phyloP scores from a whole-genome alignment of 2,113 vertebrate genomes.

The Heloderma charlesbogerti region DNA sequence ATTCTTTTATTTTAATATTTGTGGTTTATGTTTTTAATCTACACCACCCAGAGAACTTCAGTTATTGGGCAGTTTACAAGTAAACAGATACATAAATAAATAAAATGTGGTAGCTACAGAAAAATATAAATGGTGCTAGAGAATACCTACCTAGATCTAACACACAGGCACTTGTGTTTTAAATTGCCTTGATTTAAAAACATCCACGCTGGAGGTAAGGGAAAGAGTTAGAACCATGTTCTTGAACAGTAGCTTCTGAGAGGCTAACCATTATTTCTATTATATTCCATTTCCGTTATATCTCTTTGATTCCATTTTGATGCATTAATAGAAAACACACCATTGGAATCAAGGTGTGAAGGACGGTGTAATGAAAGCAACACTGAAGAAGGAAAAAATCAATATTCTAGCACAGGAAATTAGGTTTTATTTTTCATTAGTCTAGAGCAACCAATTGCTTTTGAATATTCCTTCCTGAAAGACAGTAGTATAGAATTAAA shows the following conservation, averaged over 20 bases:
- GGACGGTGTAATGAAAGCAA: conserved; percentile 19
- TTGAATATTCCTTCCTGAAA: conserved; percentile 5
- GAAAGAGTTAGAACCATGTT: background rate
- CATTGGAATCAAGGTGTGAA: background rate
- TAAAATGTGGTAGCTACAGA: background rate
- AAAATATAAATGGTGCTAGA: background rate
- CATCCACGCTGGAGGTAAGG: background rate
- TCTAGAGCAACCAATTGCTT: background rate
- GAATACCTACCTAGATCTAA: background rate
- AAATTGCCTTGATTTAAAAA: background rate
- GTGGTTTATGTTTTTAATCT: too few relatives aligned
- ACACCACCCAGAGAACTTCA: too few relatives aligned
- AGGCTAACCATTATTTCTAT: background rate
- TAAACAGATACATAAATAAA: too few relatives aligned
- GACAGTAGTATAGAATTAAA: conserved; percentile 25
- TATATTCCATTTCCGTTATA: background rate
- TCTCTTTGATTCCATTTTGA: background rate
- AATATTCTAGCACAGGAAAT: background rate
- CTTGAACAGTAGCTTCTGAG: background rate
- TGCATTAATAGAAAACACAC: conserved; percentile 4
- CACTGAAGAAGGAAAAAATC: conserved; percentile 8
- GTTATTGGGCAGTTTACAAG: too few relatives aligned
- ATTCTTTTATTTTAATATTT: too few relatives aligned
- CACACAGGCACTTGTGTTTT: background rate
- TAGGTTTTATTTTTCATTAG: conserved; percentile 38